Evolutionary conservation across 2,113 vertebrate species (phyloP).

Genomic region (Protomyctophum bolini): DNA sequence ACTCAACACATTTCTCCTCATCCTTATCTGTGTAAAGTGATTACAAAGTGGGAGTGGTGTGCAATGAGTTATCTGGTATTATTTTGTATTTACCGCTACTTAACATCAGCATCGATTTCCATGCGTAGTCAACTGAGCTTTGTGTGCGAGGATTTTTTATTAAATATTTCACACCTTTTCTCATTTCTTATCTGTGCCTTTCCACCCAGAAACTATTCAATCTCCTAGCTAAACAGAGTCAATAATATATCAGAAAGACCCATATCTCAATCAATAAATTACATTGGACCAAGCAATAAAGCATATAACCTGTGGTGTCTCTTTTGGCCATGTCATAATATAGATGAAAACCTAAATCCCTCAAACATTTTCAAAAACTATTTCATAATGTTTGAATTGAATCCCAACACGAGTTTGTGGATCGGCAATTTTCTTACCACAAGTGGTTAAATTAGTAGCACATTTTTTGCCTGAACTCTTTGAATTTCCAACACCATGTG

Average conservation of each 20-base stretch:
- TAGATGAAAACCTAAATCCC: no score
- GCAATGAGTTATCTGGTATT: conserved; percentile 51
- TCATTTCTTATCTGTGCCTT: conserved; percentile 55
- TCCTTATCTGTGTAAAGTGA: conserved; percentile 63
- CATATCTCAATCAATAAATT: conserved; percentile 49
- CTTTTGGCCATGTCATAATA: no score
- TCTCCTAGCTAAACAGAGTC: conserved; percentile 46
- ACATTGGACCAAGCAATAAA: conserved; percentile 26
- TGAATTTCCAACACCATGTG: conserved; percentile 47
- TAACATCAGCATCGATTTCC: conserved; percentile 8
- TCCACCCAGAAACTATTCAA: conserved; percentile 34
- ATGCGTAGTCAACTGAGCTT: not conserved
- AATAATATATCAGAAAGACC: conserved; percentile 30
- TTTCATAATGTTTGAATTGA: no score
- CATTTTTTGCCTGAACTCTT: conserved; percentile 12
- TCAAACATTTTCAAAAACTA: no score
- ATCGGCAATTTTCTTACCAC: no score
- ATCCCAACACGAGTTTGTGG: no score
- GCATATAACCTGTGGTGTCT: conserved; percentile 1
- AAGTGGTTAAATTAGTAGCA: no score
- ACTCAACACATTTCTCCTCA: conserved; percentile 43
- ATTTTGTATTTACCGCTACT: conserved; percentile 49
- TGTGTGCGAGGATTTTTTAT: conserved; percentile 5
- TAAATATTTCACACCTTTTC: conserved; percentile 62
- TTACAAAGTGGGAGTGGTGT: conserved; percentile 64